Evolutionary conservation across 2,113 vertebrate species (phyloP), one percentile per base, ranked within the genome.

Genomic region (Microcebus jonahi): DNA sequence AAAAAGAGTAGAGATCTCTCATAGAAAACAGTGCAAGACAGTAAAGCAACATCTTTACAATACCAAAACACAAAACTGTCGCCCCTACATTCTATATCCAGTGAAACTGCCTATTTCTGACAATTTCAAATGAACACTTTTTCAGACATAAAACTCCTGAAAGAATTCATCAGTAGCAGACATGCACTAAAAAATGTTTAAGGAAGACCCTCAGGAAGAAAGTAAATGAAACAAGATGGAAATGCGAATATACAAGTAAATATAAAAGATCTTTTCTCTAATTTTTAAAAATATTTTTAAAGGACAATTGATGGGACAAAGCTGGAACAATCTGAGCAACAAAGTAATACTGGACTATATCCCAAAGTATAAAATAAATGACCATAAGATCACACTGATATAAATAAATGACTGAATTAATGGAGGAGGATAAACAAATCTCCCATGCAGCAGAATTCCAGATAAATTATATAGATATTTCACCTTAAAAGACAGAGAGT

Each of bases 31-130:
- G 93, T 39, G 31, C 36, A 83, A 88, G 34, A 75, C 13, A 88
- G 50, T 79, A 8, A 36, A 91, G 29, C 29, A 90, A 70, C 36
- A 89, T 27, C 21, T 73, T 31, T 57, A 39, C n/a, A 83, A 57
- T 39, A 85, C 8, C n/a, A 87, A 96, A 71, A 94, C 34, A 81
- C 59, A 80, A 85, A 59, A 59, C 18, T 39, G 20, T 80, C 34
- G 90, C 76, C 55, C 55, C 45, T 81, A 87, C n/a, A 45, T 86
- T 86, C 42, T 82, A 90, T 55, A 93, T 25, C 68, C 59, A 83
- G 7, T 61, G 57, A 90, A 92, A 89, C 3, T 63, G 93, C 25
- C 65, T 59, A 23, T 90, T 86, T 86, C 57, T 80, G 85, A 23
- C 57, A 95, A 80, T 55, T 21, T 8, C 57, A 96, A 63, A 80